Evolutionary conservation across 1,140 invertebrate genomes (phyloP), one percentile per base, ranked within the genome.

Genomic region (Colletes latitarsis): DNA sequence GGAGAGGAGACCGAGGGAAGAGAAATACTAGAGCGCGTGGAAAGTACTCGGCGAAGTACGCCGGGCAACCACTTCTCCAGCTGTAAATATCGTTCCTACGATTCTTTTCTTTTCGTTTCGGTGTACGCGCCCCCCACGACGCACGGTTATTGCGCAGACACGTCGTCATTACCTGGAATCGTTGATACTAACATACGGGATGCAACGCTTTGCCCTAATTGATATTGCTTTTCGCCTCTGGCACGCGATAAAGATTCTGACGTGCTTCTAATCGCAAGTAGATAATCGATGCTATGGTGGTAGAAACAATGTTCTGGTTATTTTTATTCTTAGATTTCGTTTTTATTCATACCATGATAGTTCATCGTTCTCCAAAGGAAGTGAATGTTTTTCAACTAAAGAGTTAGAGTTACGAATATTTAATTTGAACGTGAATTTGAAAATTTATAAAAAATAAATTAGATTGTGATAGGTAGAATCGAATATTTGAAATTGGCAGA

Each of bases 51-150:
- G 43, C 53, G 12, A 68, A 63, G 43, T 53, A 57, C 58, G 82
- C 30, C 57, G 63, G 53, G 75, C 82, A 78, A 82, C 43, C 70
- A 39, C 49, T 39, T 21, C 8, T 58, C 46, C 55, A 57, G 66
- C 46, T 66, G 55, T 64, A 64, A 19, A n/a, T 43, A 53, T 52
- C 19, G 53, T 39, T 39, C 14, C 12, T 10, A 39, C 75, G 49
- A 76, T 8, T 76, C 71, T 14, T 83, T 30, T 30, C 30, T 30
- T 30, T 30, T 30, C 30, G 0, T 66, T 58, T 30, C 55, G 21
- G 30, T n/a, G 62, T 66, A 62, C 46, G 57, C 14, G 55, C 49
- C 30, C 12, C 19, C 19, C 52, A 39, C 15, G 62, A 63, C 46
- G 62, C 57, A 17, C n/a, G 57, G 58, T 80, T 77, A 76, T 82